Percentiles rank a stretch among this genome's conserved stretches.
These are phyloP conservation scores for Sminthurinus signatus DNA, from an alignment of 1,140 invertebrate species.

Conservation along the genomic window DNA sequence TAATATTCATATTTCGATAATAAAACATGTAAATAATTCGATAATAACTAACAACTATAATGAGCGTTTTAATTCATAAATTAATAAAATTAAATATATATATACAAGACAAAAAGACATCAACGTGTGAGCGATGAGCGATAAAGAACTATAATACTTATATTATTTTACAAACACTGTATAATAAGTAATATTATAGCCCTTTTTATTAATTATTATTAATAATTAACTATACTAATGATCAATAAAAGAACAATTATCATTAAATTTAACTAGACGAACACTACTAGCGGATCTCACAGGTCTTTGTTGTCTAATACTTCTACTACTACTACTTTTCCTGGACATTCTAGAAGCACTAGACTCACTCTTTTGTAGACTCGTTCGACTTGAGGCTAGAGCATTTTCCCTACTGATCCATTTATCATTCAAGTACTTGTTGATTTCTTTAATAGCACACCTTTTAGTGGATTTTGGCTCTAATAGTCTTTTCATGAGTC, in stretches of 20 bases:
- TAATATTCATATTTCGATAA: too few species aligned
- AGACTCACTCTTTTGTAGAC: conserved; percentile 8
- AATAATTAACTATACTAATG: too few species aligned
- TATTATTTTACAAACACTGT: too few species aligned
- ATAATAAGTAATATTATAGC: too few species aligned
- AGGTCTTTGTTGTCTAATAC: conserved; percentile 7
- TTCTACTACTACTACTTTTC: conserved; percentile 9
- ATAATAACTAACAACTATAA: too few species aligned
- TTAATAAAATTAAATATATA: too few species aligned
- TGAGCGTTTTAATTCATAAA: too few species aligned
- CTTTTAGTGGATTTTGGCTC: conserved; percentile 68
- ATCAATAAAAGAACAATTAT: neutral
- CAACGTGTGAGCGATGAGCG: too few species aligned
- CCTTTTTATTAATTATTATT: too few species aligned
- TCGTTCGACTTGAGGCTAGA: neutral
- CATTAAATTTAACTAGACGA: conserved; percentile 11
- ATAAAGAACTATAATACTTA: too few species aligned
- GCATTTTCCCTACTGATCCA: conserved; percentile 53
- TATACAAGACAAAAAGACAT: too few species aligned
- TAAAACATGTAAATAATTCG: too few species aligned
- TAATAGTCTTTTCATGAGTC: conserved; percentile 64
- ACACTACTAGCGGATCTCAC: conserved; percentile 8
- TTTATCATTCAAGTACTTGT: conserved; percentile 64
- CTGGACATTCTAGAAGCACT: conserved; percentile 10
- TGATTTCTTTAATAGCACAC: conserved; percentile 63